A percentile compares a stretch with the other conserved stretches of the same genome.
These are phyloP conservation scores for Lymantria dispar DNA, from an alignment of 2,888 invertebrate genomes.

Conservation along the genomic window DNA sequence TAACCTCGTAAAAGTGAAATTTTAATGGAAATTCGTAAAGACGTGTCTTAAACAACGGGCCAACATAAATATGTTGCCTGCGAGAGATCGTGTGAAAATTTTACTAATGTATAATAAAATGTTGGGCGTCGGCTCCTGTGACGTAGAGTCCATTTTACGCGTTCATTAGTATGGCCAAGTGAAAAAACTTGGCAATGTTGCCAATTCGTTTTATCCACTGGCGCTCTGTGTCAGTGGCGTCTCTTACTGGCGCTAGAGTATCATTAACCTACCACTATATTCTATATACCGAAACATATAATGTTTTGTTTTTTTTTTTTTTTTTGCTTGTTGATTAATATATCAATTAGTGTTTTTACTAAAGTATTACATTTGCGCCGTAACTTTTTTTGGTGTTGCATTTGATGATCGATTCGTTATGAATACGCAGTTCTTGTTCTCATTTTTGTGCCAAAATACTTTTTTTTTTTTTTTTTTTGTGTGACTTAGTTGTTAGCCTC, in stretches of 20 bases:
- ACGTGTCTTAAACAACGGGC: background rate
- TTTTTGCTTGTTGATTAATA: slow-evolving; percentile 6
- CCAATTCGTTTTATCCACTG: slow-evolving; percentile 52
- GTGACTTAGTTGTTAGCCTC: too few relatives aligned
- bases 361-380: slow-evolving; percentile 11
- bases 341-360: slow-evolving; percentile 4
- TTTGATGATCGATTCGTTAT: background rate
- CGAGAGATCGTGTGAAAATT: too few relatives aligned
- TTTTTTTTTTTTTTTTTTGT: too few relatives aligned
- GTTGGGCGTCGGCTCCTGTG: slow-evolving; percentile 37
- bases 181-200: slow-evolving; percentile 70
- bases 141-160: slow-evolving; percentile 46
- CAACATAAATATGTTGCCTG: background rate
- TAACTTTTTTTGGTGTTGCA: slow-evolving; percentile 7
- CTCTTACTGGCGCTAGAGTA: background rate
- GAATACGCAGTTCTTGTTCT: too few relatives aligned
- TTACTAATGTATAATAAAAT: slow-evolving; percentile 4
- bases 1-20: slow-evolving; percentile 10
- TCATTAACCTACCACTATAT: background rate
- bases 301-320: too few relatives aligned
- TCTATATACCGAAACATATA: too few relatives aligned
- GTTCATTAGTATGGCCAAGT: slow-evolving; percentile 48
- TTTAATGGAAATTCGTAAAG: slow-evolving; percentile 3
- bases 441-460: too few relatives aligned
- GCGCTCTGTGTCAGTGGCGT: slow-evolving; percentile 59